These are phyloP conservation scores for Hormiphora californensis DNA, from an alignment of 37 sponge, comb jelly and placozoan genomes.

Conservation along the genomic window DNA sequence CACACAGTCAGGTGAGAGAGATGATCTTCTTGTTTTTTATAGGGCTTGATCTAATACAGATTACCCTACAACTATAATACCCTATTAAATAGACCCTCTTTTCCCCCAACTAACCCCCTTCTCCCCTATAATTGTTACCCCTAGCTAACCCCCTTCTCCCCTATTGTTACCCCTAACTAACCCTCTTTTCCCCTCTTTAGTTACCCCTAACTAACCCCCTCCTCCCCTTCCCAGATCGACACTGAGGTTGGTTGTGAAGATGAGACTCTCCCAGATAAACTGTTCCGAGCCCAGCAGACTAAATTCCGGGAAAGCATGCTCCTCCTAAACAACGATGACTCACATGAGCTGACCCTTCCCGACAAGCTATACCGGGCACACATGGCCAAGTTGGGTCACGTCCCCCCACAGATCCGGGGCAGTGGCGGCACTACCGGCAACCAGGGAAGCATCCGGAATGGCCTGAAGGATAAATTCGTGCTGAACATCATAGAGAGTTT, in stretches of 20 bases:
- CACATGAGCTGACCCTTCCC: slow-evolving; percentile 48
- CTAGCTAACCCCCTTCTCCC: no score
- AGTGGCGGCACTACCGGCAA: background rate
- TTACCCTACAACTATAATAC: no score
- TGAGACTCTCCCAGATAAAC: slow-evolving; percentile 37
- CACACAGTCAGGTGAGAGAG: no score
- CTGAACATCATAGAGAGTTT: slow-evolving; percentile 48
- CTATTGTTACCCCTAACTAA: no score
- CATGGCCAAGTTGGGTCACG: slow-evolving; percentile 47
- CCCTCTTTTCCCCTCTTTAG: background rate
- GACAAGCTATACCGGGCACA: slow-evolving; percentile 24
- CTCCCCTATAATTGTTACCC: no score
- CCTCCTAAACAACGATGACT: background rate
- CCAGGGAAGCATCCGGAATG: slow-evolving; percentile 11
- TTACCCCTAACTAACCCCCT: background rate
- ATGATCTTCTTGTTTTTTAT: no score
- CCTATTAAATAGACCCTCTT: no score
- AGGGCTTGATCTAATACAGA: no score
- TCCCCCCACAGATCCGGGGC: no score
- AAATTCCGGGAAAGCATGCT: background rate
- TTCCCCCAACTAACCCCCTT: no score
- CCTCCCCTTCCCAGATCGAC: background rate
- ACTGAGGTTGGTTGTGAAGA: slow-evolving; percentile 15
- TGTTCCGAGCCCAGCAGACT: slow-evolving; percentile 5
- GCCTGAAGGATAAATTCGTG: slow-evolving; percentile 50